Evolutionary conservation across 2,888 invertebrate genomes (phyloP), one percentile per base, ranked within the genome.

Genomic region (Andrena fulva): DNA sequence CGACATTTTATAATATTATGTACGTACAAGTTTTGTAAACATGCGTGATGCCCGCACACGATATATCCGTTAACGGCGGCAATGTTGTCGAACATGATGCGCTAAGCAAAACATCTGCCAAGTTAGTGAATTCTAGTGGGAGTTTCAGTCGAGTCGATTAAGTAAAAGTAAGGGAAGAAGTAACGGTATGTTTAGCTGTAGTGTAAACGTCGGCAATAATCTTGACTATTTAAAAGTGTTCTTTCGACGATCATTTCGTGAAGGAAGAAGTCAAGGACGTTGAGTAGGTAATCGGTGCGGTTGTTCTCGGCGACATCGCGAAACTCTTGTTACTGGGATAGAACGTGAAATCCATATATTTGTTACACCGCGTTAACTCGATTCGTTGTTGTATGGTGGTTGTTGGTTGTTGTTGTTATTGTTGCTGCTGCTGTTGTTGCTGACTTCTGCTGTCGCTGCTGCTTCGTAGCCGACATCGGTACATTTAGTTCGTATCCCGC

Each of bases 261-360:
- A 50, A 67, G 6, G 31, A 12, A n/a, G 20, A 50, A 42, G 60
- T 7, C 31, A 20, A 33, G n/a, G 33, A 2, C 16, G 52, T n/a
- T 27, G 16, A 35, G 42, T 42, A 42, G 42, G 27, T 35, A 70
- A 42, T 33, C 63, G 42, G 7, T n/a, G 56, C n/a, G 10, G 20
- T 29, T 42, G 7, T 76, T 29, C 42, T 63, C 63, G 20, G 20
- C 27, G 12, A 77, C 6, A 63, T 48, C 33, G 62, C 16, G 27
- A 48, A 16, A 20, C 54, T 20, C 24, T 54, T 42, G 71, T 54
- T 78, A 48, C 79, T 62, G 20, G 54, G 29, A 27, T 29, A 66
- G 29, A 77, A 29, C 50, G 64, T 35, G 7, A 79, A 50, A 78
- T 42, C 42, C 71, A 78, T 80, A 68, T 80, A 73, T 80, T 80